Evolutionary conservation across 2,797 vertebrate genomes (phyloP), one percentile per base, ranked within the genome.

Genomic region (Australoheros facetus): DNA sequence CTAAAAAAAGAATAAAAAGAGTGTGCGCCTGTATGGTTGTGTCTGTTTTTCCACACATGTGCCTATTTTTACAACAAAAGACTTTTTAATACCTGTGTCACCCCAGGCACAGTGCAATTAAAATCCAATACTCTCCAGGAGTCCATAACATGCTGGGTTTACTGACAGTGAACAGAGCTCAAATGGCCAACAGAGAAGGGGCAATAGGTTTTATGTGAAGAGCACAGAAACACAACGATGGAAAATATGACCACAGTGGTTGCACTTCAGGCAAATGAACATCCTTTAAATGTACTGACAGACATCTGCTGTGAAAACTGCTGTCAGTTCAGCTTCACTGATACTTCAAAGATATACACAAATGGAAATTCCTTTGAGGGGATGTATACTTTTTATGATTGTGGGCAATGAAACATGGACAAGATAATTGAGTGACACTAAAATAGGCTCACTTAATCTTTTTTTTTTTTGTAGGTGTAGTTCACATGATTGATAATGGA

Each of bases 51-150:
- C 32, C 21, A 71, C 73, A 74, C 37, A 16, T 75, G 32, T 0
- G 6, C 17, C 66, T 83, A 62, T 75, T 87, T 85, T 84, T 86
- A 23, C 34, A 64, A 70, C 57, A 83, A 86, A 86, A 85, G 71
- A 74, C 84, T 64, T 69, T 88, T 83, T 83, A 91, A 93, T 85
- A 80, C 83, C 81, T 78, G 78, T 81, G 75, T 84, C 89, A 86
- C 85, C 85, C 55, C 16, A 34, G 83, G 84, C 80, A 83, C 84
- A 81, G 81, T 2, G 77, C 91, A 93, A 91, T 94, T 92, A 92
- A 90, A 94, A 92, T 87, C 71, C 89, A 88, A 88, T 85, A 86
- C 87, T 89, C 87, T 91, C 87, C 76, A 86, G 93, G 89, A 89
- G 83, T 80, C 82, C 69, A 84, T 77, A 87, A 88, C 88, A 89